Evolutionary conservation across 2,797 vertebrate genomes (phyloP).

Genomic region (Sternotherus odoratus): DNA sequence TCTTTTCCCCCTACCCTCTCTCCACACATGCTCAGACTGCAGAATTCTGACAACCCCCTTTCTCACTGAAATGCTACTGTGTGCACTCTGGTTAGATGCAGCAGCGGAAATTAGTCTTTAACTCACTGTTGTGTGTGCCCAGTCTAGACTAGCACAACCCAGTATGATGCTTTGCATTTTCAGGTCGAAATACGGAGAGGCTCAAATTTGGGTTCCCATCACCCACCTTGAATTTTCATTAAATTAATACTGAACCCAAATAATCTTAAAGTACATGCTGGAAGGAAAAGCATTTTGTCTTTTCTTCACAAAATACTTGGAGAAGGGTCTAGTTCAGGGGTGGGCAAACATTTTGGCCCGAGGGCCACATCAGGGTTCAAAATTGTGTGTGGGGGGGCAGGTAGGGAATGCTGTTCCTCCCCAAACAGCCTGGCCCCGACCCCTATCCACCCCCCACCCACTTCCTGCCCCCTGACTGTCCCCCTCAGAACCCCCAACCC

Average conservation of each 20-base stretch:
- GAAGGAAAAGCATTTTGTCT: fast-evolving
- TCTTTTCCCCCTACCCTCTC: fast-evolving
- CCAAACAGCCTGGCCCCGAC: no score
- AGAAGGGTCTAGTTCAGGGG: background rate
- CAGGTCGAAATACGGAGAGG: background rate
- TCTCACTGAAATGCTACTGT: background rate
- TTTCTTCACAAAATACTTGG: background rate
- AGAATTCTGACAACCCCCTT: background rate
- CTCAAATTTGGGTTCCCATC: background rate
- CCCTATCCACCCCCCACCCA: no score
- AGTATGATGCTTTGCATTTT: background rate
- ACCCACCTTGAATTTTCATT: background rate
- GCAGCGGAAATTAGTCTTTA: background rate
- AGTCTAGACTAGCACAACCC: background rate
- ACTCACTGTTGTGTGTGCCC: background rate
- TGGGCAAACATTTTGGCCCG: no score
- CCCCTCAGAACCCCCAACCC: no score
- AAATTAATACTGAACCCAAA: background rate
- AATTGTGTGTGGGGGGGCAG: no score
- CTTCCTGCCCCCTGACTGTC: no score
- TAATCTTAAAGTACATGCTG: background rate
- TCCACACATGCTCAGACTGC: background rate
- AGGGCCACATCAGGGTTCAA: no score
- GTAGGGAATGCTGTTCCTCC: no score
- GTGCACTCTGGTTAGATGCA: background rate